A percentile compares a stretch with the other conserved stretches of the same genome.
Evolutionary conservation across 2,888 invertebrate species (phyloP).

Genomic region (Archips xylosteana): DNA sequence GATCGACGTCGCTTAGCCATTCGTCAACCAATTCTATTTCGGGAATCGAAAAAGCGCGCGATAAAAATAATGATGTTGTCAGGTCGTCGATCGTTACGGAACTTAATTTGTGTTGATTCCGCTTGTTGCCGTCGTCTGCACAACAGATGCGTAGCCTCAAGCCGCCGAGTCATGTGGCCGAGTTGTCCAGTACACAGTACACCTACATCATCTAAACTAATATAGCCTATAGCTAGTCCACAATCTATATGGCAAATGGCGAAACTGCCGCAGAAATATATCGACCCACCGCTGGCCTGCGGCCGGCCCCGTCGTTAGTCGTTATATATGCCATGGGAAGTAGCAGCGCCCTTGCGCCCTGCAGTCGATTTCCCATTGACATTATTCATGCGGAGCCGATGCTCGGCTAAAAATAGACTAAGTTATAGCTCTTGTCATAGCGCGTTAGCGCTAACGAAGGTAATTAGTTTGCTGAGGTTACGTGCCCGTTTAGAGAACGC

Average conservation of each 20-base stretch:
- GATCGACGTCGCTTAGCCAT: conserved; percentile 30
- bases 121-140: conserved; percentile 19
- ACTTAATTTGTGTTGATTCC: conserved; percentile 11
- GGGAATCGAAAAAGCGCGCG: conserved; percentile 47
- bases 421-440: conserved; percentile 20
- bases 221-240: conserved; percentile 43
- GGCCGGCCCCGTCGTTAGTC: conserved; percentile 60
- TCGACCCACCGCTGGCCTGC: conserved; percentile 74
- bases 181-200: conserved; percentile 47
- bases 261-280: conserved; percentile 80
- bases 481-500: conserved; percentile 21
- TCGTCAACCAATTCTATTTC: conserved; percentile 59
- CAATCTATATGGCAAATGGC: conserved; percentile 59
- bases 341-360: conserved; percentile 63
- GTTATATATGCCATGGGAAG: conserved; percentile 66
- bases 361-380: conserved; percentile 58
- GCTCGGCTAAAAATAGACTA: conserved; percentile 33
- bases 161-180: conserved; percentile 47
- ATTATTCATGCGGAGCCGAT: conserved; percentile 48
- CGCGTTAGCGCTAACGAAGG: conserved; percentile 25
- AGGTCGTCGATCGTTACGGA: conserved; percentile 30
- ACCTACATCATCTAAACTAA: conserved; percentile 39
- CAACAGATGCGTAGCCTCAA: conserved; percentile 48
- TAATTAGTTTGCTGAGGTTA: conserved; percentile 38
- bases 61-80: conserved; percentile 39